Base-by-base conservation (phyloP, 2,113 vertebrate species). In the Notechis scutatus region DNA sequence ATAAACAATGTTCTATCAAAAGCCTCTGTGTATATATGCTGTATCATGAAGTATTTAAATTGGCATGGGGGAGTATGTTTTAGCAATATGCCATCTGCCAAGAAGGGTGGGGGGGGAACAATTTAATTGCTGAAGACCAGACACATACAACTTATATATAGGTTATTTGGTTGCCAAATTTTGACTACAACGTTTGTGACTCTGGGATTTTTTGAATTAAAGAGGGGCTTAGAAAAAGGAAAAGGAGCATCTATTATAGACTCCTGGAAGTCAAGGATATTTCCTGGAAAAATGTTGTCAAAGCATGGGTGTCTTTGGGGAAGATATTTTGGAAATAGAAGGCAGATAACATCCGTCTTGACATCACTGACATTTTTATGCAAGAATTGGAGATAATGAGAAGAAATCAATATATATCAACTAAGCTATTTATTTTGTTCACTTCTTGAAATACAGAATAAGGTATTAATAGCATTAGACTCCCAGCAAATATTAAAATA, bases 181-280 rank as follows among this genome's bases (percentile, higher is more conserved):
- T 85, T 54, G n/a, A 29, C 39, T 64, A 45, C 11, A 90, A 23
- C 39, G 7, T 85, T 39, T 61, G 20, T 57, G 15, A 14, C 0
- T 54, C 12, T 34, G 23, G 50, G 45, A 90, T 23, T 90, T 85
- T 85, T 90, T 55, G n/a, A 59, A 85, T 93, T 93, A 86, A 93
- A 93, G 29, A 42, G 26, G 14, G 54, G 26, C 3, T 47, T 23
- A 90, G 42, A 52, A 86, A 86, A 24, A 93, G 29, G 11, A n/a
- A 39, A 5, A 11, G 8, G 56, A 59, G 24, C 34, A 12, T 12
- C 85, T 55, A 50, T 24, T 55, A 18, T n/a, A n/a, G 61, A 47
- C 3, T 5, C 24, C 5, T 45, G 15, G n/a, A 86, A 42, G 42
- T 11, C 14, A 61, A 54, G n/a, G 57, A 85, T n/a, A 11, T 54